Evolutionary conservation across 2,888 invertebrate genomes (phyloP).

Genomic region (Choristoneura rosaceana): DNA sequence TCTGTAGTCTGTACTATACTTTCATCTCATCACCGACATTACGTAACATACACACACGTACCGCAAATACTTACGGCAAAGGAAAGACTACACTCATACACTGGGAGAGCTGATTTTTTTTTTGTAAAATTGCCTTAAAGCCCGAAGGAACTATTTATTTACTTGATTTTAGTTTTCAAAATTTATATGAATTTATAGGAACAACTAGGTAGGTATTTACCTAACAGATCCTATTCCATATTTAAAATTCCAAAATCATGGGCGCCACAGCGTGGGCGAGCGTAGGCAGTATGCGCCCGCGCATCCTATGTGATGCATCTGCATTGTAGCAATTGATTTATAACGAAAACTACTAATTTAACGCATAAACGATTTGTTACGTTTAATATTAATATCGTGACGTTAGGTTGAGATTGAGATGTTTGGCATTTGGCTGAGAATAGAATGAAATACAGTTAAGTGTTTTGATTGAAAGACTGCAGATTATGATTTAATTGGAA

Average conservation of each 20-base stretch:
- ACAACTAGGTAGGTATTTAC: too few species aligned
- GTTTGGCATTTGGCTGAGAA: slow-evolving; percentile 31
- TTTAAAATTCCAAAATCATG: slow-evolving; percentile 45
- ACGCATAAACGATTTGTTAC: slow-evolving; percentile 32
- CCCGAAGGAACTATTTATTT: too few species aligned
- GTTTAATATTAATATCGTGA: slow-evolving; percentile 41
- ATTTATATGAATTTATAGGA: too few species aligned
- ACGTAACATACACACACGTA: too few species aligned
- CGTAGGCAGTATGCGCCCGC: slow-evolving; percentile 2
- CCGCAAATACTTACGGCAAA: too few species aligned
- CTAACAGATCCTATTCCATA: neutral
- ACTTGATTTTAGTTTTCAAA: too few species aligned
- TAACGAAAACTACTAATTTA: slow-evolving; percentile 34
- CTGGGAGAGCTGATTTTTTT: too few species aligned
- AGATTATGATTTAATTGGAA: too few species aligned
- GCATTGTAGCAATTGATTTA: slow-evolving; percentile 30
- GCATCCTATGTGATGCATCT: slow-evolving; percentile 32
- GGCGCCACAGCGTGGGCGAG: slow-evolving; percentile 48
- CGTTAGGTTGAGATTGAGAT: slow-evolving; percentile 16
- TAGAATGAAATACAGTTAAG: neutral
- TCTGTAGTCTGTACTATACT: too few species aligned
- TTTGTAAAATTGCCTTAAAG: too few species aligned
- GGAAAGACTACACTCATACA: too few species aligned
- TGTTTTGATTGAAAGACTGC: neutral
- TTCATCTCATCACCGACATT: too few species aligned